Percentiles rank a stretch among this genome's conserved stretches.
Conservation (phyloP, 1,140 invertebrate species). For the Papilio dardanus region DNA sequence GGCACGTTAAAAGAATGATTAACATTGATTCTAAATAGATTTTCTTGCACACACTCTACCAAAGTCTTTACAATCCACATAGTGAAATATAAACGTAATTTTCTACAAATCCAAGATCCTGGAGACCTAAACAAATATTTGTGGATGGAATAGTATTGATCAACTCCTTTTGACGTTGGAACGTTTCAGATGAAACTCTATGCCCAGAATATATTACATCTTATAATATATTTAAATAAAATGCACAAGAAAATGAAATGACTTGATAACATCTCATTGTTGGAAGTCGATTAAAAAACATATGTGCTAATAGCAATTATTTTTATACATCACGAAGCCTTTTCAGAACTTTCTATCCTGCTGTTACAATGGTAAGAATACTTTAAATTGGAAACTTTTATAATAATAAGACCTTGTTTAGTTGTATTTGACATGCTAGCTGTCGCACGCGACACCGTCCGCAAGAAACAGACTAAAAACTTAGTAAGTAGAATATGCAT, state of each 20-base stretch:
- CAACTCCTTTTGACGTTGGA: constrained; percentile 11
- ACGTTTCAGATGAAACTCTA: background rate
- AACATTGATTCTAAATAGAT: no score
- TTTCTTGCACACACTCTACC: background rate
- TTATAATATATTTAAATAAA: background rate
- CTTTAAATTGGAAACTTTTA: no score
- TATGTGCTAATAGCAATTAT: background rate
- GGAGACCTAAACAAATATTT: constrained; percentile 22
- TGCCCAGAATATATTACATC: constrained; percentile 7
- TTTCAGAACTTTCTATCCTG: background rate
- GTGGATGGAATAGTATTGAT: constrained; percentile 20
- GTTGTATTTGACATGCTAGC: background rate
- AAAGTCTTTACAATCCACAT: background rate
- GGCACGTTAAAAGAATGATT: background rate
- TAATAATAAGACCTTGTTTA: no score
- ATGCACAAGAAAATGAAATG: background rate
- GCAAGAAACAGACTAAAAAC: background rate
- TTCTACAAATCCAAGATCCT: constrained; percentile 22
- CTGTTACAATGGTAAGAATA: background rate
- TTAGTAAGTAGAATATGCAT: background rate
- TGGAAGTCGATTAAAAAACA: no score
- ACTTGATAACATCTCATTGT: no score
- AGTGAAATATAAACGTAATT: constrained; percentile 23
- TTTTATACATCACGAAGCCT: background rate
- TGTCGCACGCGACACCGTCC: background rate